Evolutionary conservation across 2,888 invertebrate species (phyloP).

Genomic region (Callosobruchus maculatus): DNA sequence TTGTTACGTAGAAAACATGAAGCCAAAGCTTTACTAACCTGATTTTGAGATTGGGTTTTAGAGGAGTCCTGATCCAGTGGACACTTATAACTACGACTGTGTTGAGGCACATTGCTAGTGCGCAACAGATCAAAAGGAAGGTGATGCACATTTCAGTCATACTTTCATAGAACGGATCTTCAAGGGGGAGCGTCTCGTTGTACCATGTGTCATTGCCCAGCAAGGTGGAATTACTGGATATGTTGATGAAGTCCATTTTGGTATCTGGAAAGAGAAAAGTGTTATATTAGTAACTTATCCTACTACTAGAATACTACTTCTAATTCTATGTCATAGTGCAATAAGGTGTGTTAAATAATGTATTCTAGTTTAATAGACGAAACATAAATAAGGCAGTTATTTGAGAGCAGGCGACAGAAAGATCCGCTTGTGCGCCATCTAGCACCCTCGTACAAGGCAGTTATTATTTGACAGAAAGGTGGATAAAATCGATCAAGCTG

Average conservation of each 20-base stretch:
- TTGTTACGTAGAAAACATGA: no score
- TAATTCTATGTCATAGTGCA: no score
- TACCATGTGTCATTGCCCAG: background rate
- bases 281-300: no score
- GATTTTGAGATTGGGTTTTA: conserved; percentile 58
- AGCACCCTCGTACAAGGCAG: no score
- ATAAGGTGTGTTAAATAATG: no score
- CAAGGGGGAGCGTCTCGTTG: background rate
- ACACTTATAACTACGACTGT: conserved; percentile 53
- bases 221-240: background rate
- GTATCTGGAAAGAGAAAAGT: background rate
- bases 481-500: no score
- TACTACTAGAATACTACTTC: no score
- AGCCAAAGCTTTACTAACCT: background rate
- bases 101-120: conserved; percentile 54
- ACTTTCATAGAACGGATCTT: conserved; percentile 7
- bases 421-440: no score
- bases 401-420: no score
- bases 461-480: no score
- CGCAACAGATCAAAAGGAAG: conserved; percentile 50
- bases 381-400: no score
- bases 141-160: conserved; percentile 29
- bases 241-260: background rate
- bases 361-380: no score
- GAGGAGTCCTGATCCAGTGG: conserved; percentile 55